A percentile compares a stretch with the other conserved stretches of the same genome.
phyloP scores from a whole-genome alignment of 2,888 invertebrate genomes.

The Trachelus tabidus region DNA sequence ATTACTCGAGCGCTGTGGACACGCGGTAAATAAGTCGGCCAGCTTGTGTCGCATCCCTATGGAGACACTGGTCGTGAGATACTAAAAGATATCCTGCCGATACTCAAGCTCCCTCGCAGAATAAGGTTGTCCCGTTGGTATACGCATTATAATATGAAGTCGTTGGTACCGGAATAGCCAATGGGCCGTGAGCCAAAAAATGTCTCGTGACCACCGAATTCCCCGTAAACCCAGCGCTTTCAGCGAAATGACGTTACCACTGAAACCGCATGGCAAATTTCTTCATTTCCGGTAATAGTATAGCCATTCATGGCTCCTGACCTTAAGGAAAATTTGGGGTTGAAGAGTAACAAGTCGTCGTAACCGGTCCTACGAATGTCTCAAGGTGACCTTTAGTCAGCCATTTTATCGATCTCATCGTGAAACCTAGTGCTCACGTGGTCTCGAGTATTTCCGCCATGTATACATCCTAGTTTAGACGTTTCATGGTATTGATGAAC shows the following conservation, averaged over 20 bases:
- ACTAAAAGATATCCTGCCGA: conserved; percentile 24
- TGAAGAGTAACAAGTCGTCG: neutral
- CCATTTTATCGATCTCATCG: conserved; percentile 2
- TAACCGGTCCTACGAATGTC: neutral
- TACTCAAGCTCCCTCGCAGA: neutral
- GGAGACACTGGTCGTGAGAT: conserved; percentile 5
- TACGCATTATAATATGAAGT: conserved; percentile 9
- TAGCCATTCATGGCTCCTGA: neutral
- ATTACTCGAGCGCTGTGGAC: conserved; percentile 30
- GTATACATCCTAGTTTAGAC: neutral
- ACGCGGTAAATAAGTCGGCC: conserved; percentile 26
- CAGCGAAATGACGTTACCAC: neutral
- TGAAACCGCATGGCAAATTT: neutral
- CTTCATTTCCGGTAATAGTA: neutral
- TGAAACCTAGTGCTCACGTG: neutral
- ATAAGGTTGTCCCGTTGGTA: neutral
- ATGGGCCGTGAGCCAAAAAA: conserved; percentile 6
- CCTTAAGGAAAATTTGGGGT: neutral
- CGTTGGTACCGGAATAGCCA: conserved; percentile 10
- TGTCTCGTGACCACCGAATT: conserved; percentile 3
- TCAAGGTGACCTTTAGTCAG: conserved; percentile 1
- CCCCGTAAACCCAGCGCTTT: neutral
- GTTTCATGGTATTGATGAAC: neutral
- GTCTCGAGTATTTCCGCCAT: neutral
- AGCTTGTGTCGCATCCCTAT: conserved; percentile 37